Evolutionary conservation across 1,140 invertebrate genomes (phyloP), one percentile per base, ranked within the genome.

Genomic region (Caenorhabditis brenneri): DNA sequence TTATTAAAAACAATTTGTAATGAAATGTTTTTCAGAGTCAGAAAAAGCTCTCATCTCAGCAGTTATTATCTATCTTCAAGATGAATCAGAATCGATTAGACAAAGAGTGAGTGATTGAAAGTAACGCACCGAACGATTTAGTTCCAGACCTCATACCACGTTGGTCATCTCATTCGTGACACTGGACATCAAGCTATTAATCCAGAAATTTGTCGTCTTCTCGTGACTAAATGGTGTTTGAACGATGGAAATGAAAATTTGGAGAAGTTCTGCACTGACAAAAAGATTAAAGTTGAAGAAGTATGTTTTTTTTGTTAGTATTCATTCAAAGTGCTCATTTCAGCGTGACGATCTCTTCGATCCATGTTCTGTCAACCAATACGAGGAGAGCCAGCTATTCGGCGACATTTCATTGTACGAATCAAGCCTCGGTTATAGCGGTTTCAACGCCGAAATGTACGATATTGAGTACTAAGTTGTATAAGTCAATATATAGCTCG

Each of bases 311-410:
- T 58, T 58, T 58, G 7, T 29, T 15, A 3, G 48, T 19, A 51
- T 51, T 51, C 2, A 51, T 29, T 27, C 16, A 33, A 60, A 33
- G 10, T 9, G 15, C 27, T 6, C 19, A 10, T 81, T 81, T n/a
- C 31, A 53, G 42, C 19, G 80, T 12, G 81, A 65, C n/a, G 51
- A 42, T 69, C 60, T 82, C 24, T 82, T 82, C 51, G 81, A 82
- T 36, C 58, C 58, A 2, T 82, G 81, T 60, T 58, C 81, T 0
- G 55, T 60, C 16, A 82, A 82, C 27, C 36, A 65, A 24, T 82
- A 31, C 58, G 81, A 58, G 12, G 81, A 82, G 31, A 27, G 9
- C n/a, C 60, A 60, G 2, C 81, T 82, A 9, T 82, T 82, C 22
- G 81, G 81, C 2, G 81, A 82, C 36, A 39, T 74, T 10, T n/a